Evolutionary conservation across 2,888 invertebrate genomes (phyloP).

Genomic region (Cryptus armator): DNA sequence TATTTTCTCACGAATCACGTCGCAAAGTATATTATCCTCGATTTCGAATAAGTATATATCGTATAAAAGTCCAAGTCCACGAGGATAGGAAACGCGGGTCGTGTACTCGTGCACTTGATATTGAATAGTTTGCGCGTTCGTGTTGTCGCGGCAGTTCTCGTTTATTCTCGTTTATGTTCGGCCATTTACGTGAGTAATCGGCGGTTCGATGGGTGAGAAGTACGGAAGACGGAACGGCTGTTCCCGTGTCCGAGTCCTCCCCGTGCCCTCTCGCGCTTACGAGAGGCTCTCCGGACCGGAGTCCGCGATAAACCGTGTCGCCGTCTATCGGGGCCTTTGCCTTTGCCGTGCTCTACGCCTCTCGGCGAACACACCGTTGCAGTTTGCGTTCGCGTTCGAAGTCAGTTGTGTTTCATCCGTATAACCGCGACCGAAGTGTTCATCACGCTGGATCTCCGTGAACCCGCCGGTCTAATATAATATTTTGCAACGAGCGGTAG

Average conservation of each 20-base stretch:
- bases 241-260: constrained; percentile 32
- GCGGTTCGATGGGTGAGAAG: constrained; percentile 70
- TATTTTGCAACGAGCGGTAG: not conserved
- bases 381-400: constrained; percentile 78
- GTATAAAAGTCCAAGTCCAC: constrained; percentile 56
- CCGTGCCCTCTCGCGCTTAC: constrained; percentile 10
- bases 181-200: constrained; percentile 68
- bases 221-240: constrained; percentile 68
- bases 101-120: constrained; percentile 80
- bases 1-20: not conserved
- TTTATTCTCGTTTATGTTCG: constrained; percentile 68
- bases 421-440: constrained; percentile 76
- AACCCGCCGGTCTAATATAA: constrained; percentile 64
- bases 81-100: constrained; percentile 55
- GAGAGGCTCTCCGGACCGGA: constrained; percentile 74
- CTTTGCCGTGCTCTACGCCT: constrained; percentile 62
- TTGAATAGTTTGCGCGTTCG: constrained; percentile 73
- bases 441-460: constrained; percentile 73
- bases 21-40: no score
- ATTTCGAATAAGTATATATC: not conserved
- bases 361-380: constrained; percentile 58
- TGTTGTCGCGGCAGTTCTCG: constrained; percentile 60
- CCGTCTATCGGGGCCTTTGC: constrained; percentile 77
- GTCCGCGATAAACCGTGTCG: constrained; percentile 75
- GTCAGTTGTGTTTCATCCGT: constrained; percentile 82